Evolutionary conservation across 2,113 vertebrate species (phyloP).

Genomic region (Pachyramphus minor): DNA sequence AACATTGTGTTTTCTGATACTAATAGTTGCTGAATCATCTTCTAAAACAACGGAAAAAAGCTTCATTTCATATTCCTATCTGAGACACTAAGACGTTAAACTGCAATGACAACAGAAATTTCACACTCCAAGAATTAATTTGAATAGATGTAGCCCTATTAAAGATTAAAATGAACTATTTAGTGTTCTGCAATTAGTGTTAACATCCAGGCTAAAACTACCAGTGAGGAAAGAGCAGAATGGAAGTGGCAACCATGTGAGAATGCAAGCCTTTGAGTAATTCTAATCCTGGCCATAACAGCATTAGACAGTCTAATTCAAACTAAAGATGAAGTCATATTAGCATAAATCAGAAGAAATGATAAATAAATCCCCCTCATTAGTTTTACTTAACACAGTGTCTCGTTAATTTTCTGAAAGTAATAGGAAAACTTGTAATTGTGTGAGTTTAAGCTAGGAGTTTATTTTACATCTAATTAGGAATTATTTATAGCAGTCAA

Average conservation of each 20-base stretch:
- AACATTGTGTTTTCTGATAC: not conserved
- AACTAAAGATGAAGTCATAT: not conserved
- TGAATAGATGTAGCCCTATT: conserved; percentile 62
- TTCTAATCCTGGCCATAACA: conserved; percentile 28
- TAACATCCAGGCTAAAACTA: conserved; percentile 54
- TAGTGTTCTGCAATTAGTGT: conserved; percentile 41
- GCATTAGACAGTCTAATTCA: conserved; percentile 32
- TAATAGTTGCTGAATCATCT: conserved; percentile 9
- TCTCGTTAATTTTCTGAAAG: not conserved
- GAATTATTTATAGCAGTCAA: not conserved
- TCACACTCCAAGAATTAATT: conserved; percentile 43
- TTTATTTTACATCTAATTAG: not conserved
- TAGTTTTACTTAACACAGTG: not conserved
- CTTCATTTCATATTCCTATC: conserved; percentile 1
- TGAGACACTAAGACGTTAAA: conserved; percentile 14
- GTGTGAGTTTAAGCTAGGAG: not conserved
- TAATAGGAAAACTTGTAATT: not conserved
- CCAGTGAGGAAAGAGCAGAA: not conserved
- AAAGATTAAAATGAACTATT: conserved; percentile 62
- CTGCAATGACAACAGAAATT: conserved; percentile 31
- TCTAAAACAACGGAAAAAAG: not conserved
- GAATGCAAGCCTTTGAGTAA: conserved; percentile 50
- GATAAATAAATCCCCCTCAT: conserved; percentile 7
- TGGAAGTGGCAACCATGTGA: conserved; percentile 1
- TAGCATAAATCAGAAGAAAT: conserved; percentile 19